A percentile compares a stretch with the other conserved stretches of the same genome.
These are phyloP conservation scores for Madoqua kirkii DNA, from an alignment of 2,113 vertebrate species.

Conservation along the genomic window DNA sequence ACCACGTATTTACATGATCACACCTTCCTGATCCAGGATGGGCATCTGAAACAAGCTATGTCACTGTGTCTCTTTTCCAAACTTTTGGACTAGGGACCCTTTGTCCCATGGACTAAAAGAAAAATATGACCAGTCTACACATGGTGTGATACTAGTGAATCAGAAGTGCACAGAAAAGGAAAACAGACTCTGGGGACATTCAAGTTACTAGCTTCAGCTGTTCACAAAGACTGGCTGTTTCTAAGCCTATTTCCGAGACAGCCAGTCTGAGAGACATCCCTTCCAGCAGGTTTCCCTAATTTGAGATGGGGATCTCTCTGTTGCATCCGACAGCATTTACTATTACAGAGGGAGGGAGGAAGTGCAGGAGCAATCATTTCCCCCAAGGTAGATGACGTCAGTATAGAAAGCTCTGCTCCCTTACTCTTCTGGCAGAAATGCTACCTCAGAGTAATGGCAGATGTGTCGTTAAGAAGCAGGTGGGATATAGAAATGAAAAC, in stretches of 20 bases:
- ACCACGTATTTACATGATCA: neutral
- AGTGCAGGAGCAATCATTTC: neutral
- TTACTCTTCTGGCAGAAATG: neutral
- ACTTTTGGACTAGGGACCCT: neutral
- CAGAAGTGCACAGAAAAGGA: neutral
- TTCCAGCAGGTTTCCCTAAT: neutral
- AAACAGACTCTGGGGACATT: neutral
- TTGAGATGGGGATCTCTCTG: neutral
- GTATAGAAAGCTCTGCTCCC: neutral
- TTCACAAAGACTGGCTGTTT: neutral
- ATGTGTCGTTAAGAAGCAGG: neutral
- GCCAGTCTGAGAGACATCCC: neutral
- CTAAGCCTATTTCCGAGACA: neutral
- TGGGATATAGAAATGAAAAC: slow-evolving; percentile 40
- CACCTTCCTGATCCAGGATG: neutral
- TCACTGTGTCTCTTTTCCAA: neutral
- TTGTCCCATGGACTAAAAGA: neutral
- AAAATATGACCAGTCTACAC: neutral
- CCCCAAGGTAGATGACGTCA: neutral
- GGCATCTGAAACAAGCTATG: neutral
- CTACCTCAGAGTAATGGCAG: slow-evolving; percentile 2
- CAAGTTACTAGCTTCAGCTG: neutral
- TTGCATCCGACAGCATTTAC: neutral
- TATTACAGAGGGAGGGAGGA: neutral
- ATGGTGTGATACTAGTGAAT: neutral